Conservation (phyloP, 2,797 vertebrate genomes). For the Micropoecilia bifurca region DNA sequence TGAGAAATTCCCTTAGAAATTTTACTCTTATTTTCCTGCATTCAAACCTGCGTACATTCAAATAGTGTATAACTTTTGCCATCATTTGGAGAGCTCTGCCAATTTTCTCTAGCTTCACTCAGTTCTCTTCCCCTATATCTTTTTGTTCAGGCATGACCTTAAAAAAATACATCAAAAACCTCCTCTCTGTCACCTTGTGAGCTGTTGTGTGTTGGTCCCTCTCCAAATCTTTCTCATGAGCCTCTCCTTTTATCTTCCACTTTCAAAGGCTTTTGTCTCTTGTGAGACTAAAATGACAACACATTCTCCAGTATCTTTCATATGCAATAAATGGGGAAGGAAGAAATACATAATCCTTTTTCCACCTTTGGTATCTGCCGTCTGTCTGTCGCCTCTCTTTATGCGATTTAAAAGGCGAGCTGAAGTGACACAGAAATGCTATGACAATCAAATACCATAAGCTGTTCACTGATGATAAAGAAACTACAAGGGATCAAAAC, state of each 20-base stretch:
- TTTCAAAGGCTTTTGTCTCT: conserved; percentile 68
- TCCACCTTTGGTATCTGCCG: conserved; percentile 57
- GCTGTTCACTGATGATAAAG: conserved; percentile 67
- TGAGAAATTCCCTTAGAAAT: neutral
- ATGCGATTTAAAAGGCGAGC: conserved; percentile 41
- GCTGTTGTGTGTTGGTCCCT: conserved; percentile 32
- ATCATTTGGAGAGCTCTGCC: conserved; percentile 26
- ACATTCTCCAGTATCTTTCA: conserved; percentile 63
- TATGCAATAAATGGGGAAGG: conserved; percentile 44
- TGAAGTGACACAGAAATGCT: conserved; percentile 54
- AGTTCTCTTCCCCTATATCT: conserved; percentile 23
- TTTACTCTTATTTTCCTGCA: neutral
- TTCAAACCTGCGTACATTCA: conserved; percentile 40
- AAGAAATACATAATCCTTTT: conserved; percentile 31
- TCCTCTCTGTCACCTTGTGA: conserved; percentile 45
- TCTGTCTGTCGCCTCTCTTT: conserved; percentile 31
- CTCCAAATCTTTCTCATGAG: conserved; percentile 38
- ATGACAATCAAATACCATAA: conserved; percentile 64
- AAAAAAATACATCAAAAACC: conserved; percentile 55
- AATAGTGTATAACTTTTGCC: conserved; percentile 19
- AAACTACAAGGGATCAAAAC: conserved; percentile 59
- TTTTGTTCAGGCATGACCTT: conserved; percentile 52
- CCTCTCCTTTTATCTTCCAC: conserved; percentile 72
- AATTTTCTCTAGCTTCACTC: neutral
- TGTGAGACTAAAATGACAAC: conserved; percentile 63